These are phyloP conservation scores for Micrastur ruficollis DNA, from an alignment of 2,797 vertebrate genomes.

Conservation along the genomic window DNA sequence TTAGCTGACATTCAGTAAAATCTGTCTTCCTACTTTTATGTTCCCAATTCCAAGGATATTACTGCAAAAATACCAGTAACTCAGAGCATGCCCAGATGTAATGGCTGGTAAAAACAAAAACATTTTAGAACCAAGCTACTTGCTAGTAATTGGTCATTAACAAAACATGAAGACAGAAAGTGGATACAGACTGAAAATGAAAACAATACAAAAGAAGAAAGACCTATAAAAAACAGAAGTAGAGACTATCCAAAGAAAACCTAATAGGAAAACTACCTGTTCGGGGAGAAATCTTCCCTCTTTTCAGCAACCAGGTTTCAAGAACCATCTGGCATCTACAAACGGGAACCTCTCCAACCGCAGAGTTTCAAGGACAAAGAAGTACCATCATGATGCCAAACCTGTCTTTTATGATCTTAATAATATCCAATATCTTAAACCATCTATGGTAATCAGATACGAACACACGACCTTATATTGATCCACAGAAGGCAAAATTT, in stretches of 20 bases:
- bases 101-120: background rate
- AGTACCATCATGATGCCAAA: background rate
- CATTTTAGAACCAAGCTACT: background rate
- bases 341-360: background rate
- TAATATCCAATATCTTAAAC: conserved; percentile 7
- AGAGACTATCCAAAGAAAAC: background rate
- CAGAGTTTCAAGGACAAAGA: conserved; percentile 20
- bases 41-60: background rate
- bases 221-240: background rate
- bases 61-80: background rate
- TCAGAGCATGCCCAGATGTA: background rate
- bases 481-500: conserved; percentile 2
- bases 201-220: background rate
- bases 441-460: background rate
- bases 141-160: background rate
- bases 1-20: background rate
- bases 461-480: background rate
- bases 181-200: background rate
- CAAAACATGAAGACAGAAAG: background rate
- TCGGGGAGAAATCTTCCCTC: background rate
- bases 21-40: background rate
- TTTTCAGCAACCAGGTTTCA: background rate
- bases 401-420: background rate
- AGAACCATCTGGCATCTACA: background rate
- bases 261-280: background rate